phyloP scores from a whole-genome alignment of 2,113 vertebrate genomes.

The Tor tambroides region DNA sequence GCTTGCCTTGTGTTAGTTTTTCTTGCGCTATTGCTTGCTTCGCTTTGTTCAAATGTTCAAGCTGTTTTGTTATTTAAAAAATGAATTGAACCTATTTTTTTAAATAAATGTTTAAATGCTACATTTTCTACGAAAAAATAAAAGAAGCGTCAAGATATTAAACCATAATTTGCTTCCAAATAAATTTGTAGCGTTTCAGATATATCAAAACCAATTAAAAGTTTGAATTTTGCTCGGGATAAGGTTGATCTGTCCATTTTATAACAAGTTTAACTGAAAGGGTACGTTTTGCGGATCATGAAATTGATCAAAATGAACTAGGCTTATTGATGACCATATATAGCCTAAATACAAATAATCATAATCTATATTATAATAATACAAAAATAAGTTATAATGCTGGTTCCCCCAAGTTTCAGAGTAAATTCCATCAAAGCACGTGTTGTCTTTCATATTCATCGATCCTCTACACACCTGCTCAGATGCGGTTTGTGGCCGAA shows the following conservation, averaged over 20 bases:
- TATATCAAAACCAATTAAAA: background rate
- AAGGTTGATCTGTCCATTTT: background rate
- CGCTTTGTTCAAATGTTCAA: background rate
- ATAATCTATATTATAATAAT: background rate
- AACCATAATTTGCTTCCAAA: background rate
- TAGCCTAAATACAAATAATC: background rate
- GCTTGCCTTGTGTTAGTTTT: slow-evolving; percentile 62
- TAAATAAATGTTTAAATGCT: background rate
- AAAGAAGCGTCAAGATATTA: background rate
- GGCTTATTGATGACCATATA: background rate
- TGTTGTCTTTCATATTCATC: slow-evolving; percentile 29
- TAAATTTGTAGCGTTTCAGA: background rate
- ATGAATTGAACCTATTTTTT: background rate
- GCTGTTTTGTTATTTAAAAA: background rate
- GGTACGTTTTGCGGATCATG: background rate
- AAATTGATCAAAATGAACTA: background rate
- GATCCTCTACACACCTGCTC: slow-evolving; percentile 15
- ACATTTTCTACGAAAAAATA: background rate
- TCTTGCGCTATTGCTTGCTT: background rate
- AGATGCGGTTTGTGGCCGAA: background rate
- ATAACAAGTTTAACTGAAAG: background rate
- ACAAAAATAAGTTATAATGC: background rate
- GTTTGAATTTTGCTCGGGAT: background rate
- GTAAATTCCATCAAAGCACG: slow-evolving; percentile 11
- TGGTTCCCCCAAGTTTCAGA: background rate